phyloP scores from a whole-genome alignment of 2,888 invertebrate genomes.

The Tetragonula carbonaria region DNA sequence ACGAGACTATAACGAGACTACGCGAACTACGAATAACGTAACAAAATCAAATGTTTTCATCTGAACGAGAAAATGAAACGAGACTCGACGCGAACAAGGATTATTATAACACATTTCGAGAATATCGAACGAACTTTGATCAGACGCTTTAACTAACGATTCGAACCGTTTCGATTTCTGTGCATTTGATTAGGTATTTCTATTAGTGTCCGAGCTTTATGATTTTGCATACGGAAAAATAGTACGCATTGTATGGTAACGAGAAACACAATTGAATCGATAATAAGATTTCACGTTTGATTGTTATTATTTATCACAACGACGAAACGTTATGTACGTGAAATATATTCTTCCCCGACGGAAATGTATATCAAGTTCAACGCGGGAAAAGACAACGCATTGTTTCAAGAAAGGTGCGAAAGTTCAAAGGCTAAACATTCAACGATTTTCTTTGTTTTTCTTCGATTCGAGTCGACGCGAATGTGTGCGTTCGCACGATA shows the following conservation, averaged over 20 bases:
- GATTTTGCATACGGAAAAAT: neutral
- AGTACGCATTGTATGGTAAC: neutral
- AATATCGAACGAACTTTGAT: neutral
- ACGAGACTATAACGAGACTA: neutral
- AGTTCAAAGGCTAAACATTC: too few species aligned
- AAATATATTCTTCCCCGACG: too few species aligned
- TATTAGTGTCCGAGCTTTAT: neutral
- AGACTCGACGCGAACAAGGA: neutral
- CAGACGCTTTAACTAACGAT: neutral
- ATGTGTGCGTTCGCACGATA: too few species aligned
- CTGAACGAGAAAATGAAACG: neutral
- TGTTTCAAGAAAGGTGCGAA: too few species aligned
- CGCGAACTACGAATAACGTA: neutral
- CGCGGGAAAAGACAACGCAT: too few species aligned
- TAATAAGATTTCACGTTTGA: too few species aligned
- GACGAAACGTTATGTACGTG: too few species aligned
- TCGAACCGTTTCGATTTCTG: conserved; percentile 1
- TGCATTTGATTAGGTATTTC: conserved; percentile 1
- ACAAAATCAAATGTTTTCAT: neutral
- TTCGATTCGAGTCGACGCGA: too few species aligned
- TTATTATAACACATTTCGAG: neutral
- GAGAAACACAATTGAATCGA: too few species aligned
- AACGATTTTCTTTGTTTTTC: too few species aligned
- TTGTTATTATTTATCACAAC: too few species aligned
- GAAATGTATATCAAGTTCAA: too few species aligned